These are phyloP conservation scores for Enoplosus armatus DNA, from an alignment of 2,797 vertebrate species.

Conservation along the genomic window DNA sequence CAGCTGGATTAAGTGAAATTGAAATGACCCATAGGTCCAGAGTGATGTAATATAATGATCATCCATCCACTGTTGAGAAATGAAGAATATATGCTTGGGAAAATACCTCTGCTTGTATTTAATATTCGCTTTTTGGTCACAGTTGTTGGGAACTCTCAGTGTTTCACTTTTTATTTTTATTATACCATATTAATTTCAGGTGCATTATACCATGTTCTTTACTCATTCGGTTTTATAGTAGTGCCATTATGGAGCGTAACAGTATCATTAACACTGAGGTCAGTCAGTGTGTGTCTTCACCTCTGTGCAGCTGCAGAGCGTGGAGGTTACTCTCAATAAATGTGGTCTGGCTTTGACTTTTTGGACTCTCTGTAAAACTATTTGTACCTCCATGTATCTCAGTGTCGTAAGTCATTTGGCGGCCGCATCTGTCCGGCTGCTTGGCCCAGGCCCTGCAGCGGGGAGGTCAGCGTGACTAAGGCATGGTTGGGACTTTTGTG, in stretches of 20 bases:
- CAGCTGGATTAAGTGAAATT: constrained; percentile 52
- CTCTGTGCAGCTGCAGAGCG: constrained; percentile 64
- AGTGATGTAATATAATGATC: constrained; percentile 58
- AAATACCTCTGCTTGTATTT: constrained; percentile 39
- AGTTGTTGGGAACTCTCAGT: constrained; percentile 46
- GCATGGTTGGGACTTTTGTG: constrained; percentile 22
- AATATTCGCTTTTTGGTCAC: constrained; percentile 36
- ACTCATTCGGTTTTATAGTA: constrained; percentile 43
- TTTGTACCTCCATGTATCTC: constrained; percentile 73
- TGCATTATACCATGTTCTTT: constrained; percentile 51
- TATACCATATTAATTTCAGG: constrained; percentile 54
- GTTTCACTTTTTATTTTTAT: constrained; percentile 41
- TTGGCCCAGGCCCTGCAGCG: constrained; percentile 48
- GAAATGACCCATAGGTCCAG: constrained; percentile 52
- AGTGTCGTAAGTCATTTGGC: constrained; percentile 67
- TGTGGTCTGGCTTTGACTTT: constrained; percentile 63
- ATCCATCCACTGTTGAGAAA: constrained; percentile 42
- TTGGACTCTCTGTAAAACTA: constrained; percentile 65
- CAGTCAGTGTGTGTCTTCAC: constrained; percentile 60
- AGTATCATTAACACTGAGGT: constrained; percentile 67
- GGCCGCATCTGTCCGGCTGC: constrained; percentile 63
- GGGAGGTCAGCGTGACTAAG: constrained; percentile 60
- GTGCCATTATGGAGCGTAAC: constrained; percentile 54
- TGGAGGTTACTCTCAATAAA: constrained; percentile 59
- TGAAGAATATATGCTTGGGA: constrained; percentile 46